Evolutionary conservation across 2,113 vertebrate genomes (phyloP).

Genomic region (Hymenochirus boettgeri): DNA sequence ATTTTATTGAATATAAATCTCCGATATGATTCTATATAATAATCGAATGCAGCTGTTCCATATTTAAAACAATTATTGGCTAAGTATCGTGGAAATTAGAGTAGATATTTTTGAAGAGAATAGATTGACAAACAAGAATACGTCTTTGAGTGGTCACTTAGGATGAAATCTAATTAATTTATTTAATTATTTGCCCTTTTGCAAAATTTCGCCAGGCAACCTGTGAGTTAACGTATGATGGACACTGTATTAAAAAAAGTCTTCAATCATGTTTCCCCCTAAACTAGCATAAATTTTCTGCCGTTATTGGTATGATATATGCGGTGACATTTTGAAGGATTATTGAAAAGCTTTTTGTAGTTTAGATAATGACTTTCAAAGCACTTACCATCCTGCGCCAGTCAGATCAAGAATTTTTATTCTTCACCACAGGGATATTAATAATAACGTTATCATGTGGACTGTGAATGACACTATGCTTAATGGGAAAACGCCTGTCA

Average conservation of each 20-base stretch:
- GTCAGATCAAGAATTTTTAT: conserved; percentile 56
- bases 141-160: no score
- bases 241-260: conserved; percentile 48
- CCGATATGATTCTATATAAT: no score
- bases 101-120: no score
- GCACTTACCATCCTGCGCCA: conserved; percentile 56
- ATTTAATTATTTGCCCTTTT: no score
- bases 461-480: conserved; percentile 42
- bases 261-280: conserved; percentile 53
- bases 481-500: conserved; percentile 41
- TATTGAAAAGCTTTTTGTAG: conserved; percentile 64
- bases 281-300: conserved; percentile 58
- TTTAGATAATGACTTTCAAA: conserved; percentile 63
- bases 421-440: conserved; percentile 51
- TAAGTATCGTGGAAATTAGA: no score
- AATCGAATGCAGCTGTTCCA: no score
- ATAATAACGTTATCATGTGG: conserved; percentile 49
- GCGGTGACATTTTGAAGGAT: conserved; percentile 60
- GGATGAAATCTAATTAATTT: no score
- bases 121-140: no score
- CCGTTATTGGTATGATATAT: conserved; percentile 54
- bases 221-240: conserved; percentile 35
- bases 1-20: no score
- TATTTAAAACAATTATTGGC: no score
- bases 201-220: not conserved